Evolutionary conservation across 2,888 invertebrate genomes (phyloP), one percentile per base, ranked within the genome.

Genomic region (Troides aeacus): DNA sequence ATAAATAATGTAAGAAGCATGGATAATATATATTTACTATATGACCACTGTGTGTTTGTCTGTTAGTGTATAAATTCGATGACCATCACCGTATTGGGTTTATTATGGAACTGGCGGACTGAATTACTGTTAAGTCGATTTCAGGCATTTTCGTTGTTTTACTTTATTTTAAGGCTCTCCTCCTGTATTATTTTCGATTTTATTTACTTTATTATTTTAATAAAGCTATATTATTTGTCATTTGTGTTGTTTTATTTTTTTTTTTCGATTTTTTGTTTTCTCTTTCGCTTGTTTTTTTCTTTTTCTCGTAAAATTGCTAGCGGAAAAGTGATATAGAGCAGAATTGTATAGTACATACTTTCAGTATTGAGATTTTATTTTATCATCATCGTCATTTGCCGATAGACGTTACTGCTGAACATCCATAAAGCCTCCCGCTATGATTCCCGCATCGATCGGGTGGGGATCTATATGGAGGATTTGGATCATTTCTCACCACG

Each of bases 181-280:
- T 78, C 21, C 62, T 81, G 79, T 82, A 81, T 79, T 81, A 75
- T 79, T 81, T 81, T 79, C 69, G 72, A 76, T 80, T 83, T 82
- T 79, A 80, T 81, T 82, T 78, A 78, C 77, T 81, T 81, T 75
- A 76, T 76, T 74, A 74, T 67, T 75, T 75, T 74, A 79, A 80
- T 74, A 74, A 74, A 75, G 68, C 64, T 68, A 76, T 74, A 79
- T 79, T 82, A 79, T 79, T 75, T 74, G 71, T 75, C 74, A 77
- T 76, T 79, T 75, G 72, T 74, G 66, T 78, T 77, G 74, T 76
- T 80, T 79, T 79, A 72, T 78, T 81, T 78, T 72, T 71, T 74
- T 66, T 66, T 60, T 8, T 56, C 6, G 64, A 24, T 73, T 72
- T 65, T 73, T 72, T 66, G 64, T 72, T 73, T 71, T 71, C 60